Evolutionary conservation across 2,888 invertebrate species (phyloP), one percentile per base, ranked within the genome.

Genomic region (Priapulus caudatus): DNA sequence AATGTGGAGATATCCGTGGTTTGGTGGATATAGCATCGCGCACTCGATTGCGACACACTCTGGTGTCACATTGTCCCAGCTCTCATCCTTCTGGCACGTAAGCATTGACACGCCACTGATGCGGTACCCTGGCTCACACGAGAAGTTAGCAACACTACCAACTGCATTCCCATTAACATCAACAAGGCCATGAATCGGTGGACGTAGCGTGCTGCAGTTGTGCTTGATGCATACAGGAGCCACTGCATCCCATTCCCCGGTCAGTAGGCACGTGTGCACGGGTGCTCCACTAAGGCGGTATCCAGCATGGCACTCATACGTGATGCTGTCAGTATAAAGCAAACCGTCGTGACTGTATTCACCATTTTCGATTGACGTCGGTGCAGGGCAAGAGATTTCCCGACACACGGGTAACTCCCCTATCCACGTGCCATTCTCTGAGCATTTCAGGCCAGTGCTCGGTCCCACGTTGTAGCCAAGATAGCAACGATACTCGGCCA

Each of bases 51-150:
- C 65, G 45, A 65, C 60, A 58, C 78, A 78, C 1, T 62, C 59
- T 1, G 77, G 74, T 5, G 64, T 60, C 5, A 66, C 63, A 5
- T 72, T 66, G 59, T 75, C 74, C 78, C 77, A 78, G 15, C 66
- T 58, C 59, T 80, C 80, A 56, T 74, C 74, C 45, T 76, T 75
- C 20, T 72, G 65, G 59, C 82, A 82, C 2, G 76, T 69, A 54
- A 67, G 54, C 2, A n/a, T 33, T 5, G 10, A 10, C n/a, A n/a
- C n/a, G 10, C 33, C 33, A 33, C n/a, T 33, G 10, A 33, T 33
- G n/a, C 33, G 44, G 57, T 64, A 60, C 20, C 66, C 61, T 20
- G 55, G 55, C 24, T 58, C 58, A 45, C 64, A 64, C 2, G 43
- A 43, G 52, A 62, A 62, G 45, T 54, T 65, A 2, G 78, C 69